A percentile compares a stretch with the other conserved stretches of the same genome.
phyloP scores from a whole-genome alignment of 2,113 vertebrate species.

The Acrocephalus kingi region DNA sequence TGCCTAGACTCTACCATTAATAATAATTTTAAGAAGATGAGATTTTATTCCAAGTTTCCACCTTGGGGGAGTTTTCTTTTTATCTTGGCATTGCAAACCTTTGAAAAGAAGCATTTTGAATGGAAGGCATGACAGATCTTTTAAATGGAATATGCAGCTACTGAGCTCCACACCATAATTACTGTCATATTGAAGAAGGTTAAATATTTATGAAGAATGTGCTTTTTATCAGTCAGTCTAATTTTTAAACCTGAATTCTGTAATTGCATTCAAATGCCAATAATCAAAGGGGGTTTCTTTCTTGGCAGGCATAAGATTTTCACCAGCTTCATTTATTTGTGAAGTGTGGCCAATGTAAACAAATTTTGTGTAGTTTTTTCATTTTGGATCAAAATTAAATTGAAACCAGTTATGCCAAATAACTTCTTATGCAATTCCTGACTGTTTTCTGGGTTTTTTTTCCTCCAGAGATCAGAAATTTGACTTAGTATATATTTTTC shows the following conservation, averaged over 20 bases:
- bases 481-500: not conserved
- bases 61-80: conserved; percentile 64
- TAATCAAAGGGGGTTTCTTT: not conserved
- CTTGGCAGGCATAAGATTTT: conserved; percentile 37
- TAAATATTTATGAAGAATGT: conserved; percentile 76
- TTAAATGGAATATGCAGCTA: conserved; percentile 45
- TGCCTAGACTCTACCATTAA: conserved; percentile 47
- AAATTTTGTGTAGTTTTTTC: not conserved
- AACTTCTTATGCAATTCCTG: not conserved
- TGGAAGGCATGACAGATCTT: conserved; percentile 40
- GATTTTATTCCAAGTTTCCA: conserved; percentile 53
- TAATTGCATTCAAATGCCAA: conserved; percentile 66
- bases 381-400: not conserved
- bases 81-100: conserved; percentile 34
- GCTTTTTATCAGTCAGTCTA: conserved; percentile 69
- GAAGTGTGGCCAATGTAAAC: not conserved
- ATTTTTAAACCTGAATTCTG: conserved; percentile 66
- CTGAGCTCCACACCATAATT: conserved; percentile 54
- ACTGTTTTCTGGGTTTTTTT: not conserved
- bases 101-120: conserved; percentile 46
- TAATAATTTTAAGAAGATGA: conserved; percentile 53
- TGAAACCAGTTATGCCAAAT: not conserved
- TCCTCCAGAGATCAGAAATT: not conserved
- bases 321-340: conserved; percentile 16
- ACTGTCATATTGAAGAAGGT: conserved; percentile 60